Evolutionary conservation across 2,888 invertebrate species (phyloP), one percentile per base, ranked within the genome.

Genomic region (Steinernema carpocapsae): DNA sequence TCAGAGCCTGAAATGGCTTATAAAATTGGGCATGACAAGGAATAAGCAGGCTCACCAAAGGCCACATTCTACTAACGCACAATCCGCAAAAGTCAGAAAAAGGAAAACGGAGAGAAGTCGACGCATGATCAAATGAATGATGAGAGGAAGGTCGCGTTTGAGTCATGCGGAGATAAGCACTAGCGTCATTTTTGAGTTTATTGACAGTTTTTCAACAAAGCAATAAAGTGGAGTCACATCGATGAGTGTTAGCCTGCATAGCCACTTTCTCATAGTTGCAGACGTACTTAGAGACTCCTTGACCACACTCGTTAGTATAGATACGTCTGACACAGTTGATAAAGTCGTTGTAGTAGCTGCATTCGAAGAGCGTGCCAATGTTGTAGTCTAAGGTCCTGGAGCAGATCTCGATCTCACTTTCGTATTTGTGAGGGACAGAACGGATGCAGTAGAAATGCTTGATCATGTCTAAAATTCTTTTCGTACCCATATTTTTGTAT

Each of bases 321-420:
- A 64, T n/a, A 12, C 64, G 64, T 1, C 64, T 6, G 17, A 32
- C 64, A 17, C 64, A 64, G 32, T 64, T 64, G 17, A 64, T 37
- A 17, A 64, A 64, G 32, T 64, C 64, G 37, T 64, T 64, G 64
- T 64, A 64, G 37, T 64, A 64, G 64, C 64, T 64, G 64, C 64
- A 64, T 26, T 64, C 64, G 29, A 26, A 64, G 7, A 12, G 14
- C 6, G 17, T 29, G 29, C 32, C 64, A n/a, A 64, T 64, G 17
- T 26, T 29, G 17, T 1, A 32, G 29, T 32, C 64, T 2, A 64
- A 32, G 37, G 32, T 64, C 32, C 32, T 4, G 17, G 64, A 10
- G 32, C 64, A 64, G 7, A n/a, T n/a, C 29, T 32, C 32, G 37
- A 64, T 29, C 32, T 64, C 64, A 1, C 37, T 29, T 14, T 17